A percentile compares a stretch with the other conserved stretches of the same genome.
Evolutionary conservation across 2,888 invertebrate genomes (phyloP).

Genomic region (Mesochorus sp.): DNA sequence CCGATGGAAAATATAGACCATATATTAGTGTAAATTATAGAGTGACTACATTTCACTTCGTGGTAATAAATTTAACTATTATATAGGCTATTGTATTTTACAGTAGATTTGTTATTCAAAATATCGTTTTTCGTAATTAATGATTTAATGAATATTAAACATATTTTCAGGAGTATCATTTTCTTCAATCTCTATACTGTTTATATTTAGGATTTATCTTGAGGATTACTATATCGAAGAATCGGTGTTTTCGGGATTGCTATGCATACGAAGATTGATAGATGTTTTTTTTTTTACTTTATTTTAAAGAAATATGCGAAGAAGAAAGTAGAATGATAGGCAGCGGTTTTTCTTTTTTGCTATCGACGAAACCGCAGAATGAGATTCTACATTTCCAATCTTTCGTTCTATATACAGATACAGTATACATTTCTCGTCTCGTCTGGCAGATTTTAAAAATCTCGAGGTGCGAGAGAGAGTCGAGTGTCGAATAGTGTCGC

Average conservation of each 20-base stretch:
- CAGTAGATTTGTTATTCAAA: too few relatives aligned
- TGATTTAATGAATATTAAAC: not conserved
- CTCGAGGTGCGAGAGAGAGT: slow-evolving; percentile 41
- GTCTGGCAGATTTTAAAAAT: slow-evolving; percentile 25
- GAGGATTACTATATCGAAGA: slow-evolving; percentile 1
- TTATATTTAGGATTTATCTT: not conserved
- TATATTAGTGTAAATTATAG: too few relatives aligned
- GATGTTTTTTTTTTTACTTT: slow-evolving; percentile 23
- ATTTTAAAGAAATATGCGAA: not conserved
- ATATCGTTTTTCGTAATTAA: too few relatives aligned
- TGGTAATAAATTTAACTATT: too few relatives aligned
- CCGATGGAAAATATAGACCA: too few relatives aligned
- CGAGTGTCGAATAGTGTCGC: slow-evolving; percentile 59
- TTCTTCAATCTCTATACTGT: not conserved
- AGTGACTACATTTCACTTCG: too few relatives aligned
- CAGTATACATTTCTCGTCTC: not conserved
- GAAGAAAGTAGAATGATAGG: not conserved
- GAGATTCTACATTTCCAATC: slow-evolving; percentile 25
- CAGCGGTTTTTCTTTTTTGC: slow-evolving; percentile 7
- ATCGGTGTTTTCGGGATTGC: slow-evolving; percentile 14
- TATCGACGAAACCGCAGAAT: slow-evolving; percentile 28
- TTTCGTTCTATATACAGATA: not conserved
- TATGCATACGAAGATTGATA: slow-evolving; percentile 23
- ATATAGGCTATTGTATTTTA: too few relatives aligned
- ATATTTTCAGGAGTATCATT: slow-evolving; percentile 4